Conservation (phyloP, 2,888 invertebrate genomes). For the Physocephala rufipes region DNA sequence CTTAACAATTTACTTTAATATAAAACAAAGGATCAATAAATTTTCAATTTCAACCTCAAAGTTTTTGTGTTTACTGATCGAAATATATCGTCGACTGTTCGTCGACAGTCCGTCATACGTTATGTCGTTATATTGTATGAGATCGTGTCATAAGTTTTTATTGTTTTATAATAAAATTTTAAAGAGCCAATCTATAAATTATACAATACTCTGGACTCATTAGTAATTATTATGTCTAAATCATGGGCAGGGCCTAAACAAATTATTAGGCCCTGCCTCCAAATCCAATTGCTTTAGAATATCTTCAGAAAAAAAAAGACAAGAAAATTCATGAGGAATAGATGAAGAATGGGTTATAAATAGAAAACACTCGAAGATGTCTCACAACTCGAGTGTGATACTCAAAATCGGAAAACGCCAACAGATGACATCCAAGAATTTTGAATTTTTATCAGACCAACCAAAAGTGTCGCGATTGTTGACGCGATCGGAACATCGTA, state of each 20-base stretch:
- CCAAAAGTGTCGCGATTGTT: conserved; percentile 60
- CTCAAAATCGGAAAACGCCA: conserved; percentile 34
- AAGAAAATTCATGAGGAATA: no score
- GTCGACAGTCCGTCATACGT: background rate
- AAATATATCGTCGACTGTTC: background rate
- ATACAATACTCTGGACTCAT: background rate
- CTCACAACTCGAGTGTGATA: conserved; percentile 41
- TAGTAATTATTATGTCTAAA: background rate
- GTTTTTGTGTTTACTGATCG: background rate
- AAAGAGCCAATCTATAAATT: background rate
- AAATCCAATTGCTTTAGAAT: conserved; percentile 39
- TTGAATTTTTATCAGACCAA: conserved; percentile 53
- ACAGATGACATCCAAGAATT: conserved; percentile 46
- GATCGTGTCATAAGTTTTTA: no score
- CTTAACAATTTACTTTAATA: no score
- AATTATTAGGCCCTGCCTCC: conserved; percentile 2
- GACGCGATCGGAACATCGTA: conserved; percentile 49
- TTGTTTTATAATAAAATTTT: background rate
- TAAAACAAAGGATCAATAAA: no score
- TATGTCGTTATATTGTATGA: no score
- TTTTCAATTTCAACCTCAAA: background rate
- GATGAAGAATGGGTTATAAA: conserved; percentile 39
- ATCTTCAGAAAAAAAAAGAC: conserved; percentile 1
- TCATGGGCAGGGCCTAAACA: conserved; percentile 11
- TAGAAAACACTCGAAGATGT: conserved; percentile 47